Evolutionary conservation across 2,113 vertebrate genomes (phyloP), one percentile per base, ranked within the genome.

Genomic region (Piaya cayana): DNA sequence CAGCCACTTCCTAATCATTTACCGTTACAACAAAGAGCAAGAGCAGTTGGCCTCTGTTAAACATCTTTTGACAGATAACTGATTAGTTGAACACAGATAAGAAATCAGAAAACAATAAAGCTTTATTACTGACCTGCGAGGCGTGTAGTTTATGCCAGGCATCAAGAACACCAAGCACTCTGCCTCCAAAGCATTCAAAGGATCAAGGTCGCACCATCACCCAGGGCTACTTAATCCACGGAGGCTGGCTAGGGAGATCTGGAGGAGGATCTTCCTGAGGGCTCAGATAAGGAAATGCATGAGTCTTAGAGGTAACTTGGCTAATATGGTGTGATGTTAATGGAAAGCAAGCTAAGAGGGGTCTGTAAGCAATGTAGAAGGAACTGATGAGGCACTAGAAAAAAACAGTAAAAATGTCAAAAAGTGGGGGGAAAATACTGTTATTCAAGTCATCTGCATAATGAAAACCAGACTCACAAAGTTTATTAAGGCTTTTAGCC

Each of bases 71-170:
- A 32, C 81, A 95, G 71, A 3, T 36, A 76, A 60, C 64, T 29
- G 80, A 49, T 74, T 32, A 55, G 26, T 67, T 78, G 77, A 52
- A 55, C 0, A 0, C n/a, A 79, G 91, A 86, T 95, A 86, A 88
- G 82, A 86, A 91, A 86, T 92, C 69, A 71, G 91, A 62, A 90
- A 95, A 96, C 92, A 97, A 94, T 96, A 42, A 95, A 77, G 60
- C 86, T 91, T 94, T 95, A 70, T 96, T 96, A 56, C 84, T 88
- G 93, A 74, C 71, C 69, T 95, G 47, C 84, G 65, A 92, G 79
- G 62, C 8, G 6, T 93, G 83, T 70, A 83, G 78, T 91, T 96
- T 49, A 26, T 93, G 50, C 74, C n/a, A 56, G 81, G 68, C 43
- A 12, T 9, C 12, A 43, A 70, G 86, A 91, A 47, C 82, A 36